Evolutionary conservation across 2,113 vertebrate species (phyloP), one percentile per base, ranked within the genome.

Genomic region (Grus americana): DNA sequence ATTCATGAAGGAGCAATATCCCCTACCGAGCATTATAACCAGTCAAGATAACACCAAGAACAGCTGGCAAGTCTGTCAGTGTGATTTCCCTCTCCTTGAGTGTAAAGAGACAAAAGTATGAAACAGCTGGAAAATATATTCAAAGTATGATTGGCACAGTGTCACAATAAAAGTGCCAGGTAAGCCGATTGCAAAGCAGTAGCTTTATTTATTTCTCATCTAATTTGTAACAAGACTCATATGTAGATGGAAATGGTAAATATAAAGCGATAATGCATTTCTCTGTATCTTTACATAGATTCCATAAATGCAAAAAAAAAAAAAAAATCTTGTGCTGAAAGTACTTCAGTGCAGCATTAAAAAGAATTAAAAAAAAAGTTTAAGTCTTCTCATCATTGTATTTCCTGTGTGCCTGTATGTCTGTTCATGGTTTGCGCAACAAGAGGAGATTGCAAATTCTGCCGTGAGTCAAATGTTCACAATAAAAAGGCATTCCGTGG

Each of bases 1-100:
- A 96, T 94, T 95, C 82, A 97, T 79, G 74, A 93, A 95, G 82
- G 57, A 88, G 47, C 19, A 92, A 83, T 49, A 91, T 93, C 46
- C 80, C 76, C 88, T 79, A 42, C 66, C 81, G 86, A 92, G 72
- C 76, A 74, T 86, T 78, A 81, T 73, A 95, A 92, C 75, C 76
- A 93, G 80, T 80, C 42, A 95, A 85, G 70, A 89, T 55, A 96
- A 92, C 63, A 72, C 78, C 88, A 68, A 92, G 92, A 94, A 62
- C 79, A 86, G 58, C 76, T 95, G 83, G 82, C 46, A 92, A 83
- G 62, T 92, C 74, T 92, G 80, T 76, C 80, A 79, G 63, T 38
- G 36, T 58, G 88, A 94, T 95, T 94, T 95, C 49, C 74, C 65
- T 73, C 42, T 94, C 32, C 76, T 87, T 34, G 5, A 82, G n/a